A percentile compares a stretch with the other conserved stretches of the same genome.
phyloP scores from a whole-genome alignment of 2,888 invertebrate genomes.

The Perizoma affinitatum region DNA sequence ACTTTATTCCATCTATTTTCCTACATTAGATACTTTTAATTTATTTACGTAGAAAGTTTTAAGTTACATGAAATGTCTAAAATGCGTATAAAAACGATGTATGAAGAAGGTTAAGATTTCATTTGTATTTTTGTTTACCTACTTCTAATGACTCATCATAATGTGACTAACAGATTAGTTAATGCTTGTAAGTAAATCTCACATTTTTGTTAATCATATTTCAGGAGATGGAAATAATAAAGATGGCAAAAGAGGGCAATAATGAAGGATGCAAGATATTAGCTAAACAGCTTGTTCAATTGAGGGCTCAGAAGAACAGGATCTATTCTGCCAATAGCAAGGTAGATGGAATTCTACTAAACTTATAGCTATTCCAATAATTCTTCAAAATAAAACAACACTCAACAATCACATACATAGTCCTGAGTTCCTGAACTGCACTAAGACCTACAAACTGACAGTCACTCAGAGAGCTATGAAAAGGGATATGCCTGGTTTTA shows the following conservation, averaged over 20 bases:
- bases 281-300: conserved; percentile 94
- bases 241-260: conserved; percentile 94
- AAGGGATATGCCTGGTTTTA: too few relatives aligned
- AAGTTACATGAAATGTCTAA: too few relatives aligned
- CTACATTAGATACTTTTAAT: background rate
- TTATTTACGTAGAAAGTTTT: too few relatives aligned
- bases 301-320: conserved; percentile 94
- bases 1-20: background rate
- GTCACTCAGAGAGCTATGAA: too few relatives aligned
- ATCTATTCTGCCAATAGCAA: conserved; percentile 93
- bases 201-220: conserved; percentile 36
- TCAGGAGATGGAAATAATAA: conserved; percentile 94
- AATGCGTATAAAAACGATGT: background rate
- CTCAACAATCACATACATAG: too few relatives aligned
- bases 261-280: conserved; percentile 92
- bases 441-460: too few relatives aligned
- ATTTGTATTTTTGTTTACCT: conserved; percentile 2
- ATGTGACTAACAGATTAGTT: background rate
- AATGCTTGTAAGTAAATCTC: background rate
- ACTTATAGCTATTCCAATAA: too few relatives aligned
- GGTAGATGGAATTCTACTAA: conserved; percentile 60
- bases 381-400: too few relatives aligned
- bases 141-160: conserved; percentile 5
- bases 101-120: background rate
- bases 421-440: too few relatives aligned